Percentiles rank a stretch among this genome's conserved stretches.
Evolutionary conservation across 2,797 vertebrate species (phyloP).

Genomic region (Glyptemys insculpta): DNA sequence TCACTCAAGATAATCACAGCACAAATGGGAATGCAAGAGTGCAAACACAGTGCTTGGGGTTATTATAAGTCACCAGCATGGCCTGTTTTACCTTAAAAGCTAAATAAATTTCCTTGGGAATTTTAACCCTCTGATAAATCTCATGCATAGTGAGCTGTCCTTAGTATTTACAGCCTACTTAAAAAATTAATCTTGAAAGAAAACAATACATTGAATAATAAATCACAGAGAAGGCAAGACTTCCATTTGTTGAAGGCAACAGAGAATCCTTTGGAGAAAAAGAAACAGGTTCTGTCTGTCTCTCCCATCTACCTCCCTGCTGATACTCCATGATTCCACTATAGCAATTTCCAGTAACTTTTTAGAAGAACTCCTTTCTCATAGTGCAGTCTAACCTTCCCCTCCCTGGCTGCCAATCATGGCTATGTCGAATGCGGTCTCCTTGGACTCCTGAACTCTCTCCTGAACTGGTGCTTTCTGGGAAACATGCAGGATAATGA

Average conservation of each 20-base stretch:
- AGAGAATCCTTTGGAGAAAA: neutral
- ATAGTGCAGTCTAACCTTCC: neutral
- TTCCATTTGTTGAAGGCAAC: neutral
- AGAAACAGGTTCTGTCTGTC: neutral
- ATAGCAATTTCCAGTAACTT: neutral
- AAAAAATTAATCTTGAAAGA: neutral
- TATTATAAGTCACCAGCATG: neutral
- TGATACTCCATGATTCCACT: neutral
- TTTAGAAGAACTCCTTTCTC: neutral
- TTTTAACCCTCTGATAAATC: neutral
- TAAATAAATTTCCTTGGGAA: neutral
- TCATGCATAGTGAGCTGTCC: neutral
- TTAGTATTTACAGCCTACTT: neutral
- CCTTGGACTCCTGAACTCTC: neutral
- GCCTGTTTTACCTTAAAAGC: neutral
- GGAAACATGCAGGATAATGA: neutral
- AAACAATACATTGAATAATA: neutral
- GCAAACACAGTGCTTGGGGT: neutral
- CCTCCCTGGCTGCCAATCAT: too few species aligned
- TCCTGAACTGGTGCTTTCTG: neutral
- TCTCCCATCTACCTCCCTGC: neutral
- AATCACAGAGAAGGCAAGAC: neutral
- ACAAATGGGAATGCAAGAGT: neutral
- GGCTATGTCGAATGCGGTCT: neutral
- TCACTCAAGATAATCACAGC: neutral